Base-by-base conservation (phyloP, 2,888 invertebrate species). In the Drosophila subsilvestris region DNA sequence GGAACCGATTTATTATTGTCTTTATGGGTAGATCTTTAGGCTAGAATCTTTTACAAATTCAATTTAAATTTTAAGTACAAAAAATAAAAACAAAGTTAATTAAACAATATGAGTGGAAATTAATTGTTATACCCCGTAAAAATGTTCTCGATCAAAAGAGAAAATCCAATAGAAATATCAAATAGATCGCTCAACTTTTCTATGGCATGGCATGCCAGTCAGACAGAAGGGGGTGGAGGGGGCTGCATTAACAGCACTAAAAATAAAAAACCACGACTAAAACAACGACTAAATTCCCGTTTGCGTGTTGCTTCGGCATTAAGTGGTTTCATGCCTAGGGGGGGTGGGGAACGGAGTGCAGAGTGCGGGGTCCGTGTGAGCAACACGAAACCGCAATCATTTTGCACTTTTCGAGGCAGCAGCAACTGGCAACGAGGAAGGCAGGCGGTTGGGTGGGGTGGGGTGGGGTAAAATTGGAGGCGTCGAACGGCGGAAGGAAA, bases 321-420 rank as follows among this genome's bases (percentile, higher is more conserved):
- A 87, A 76, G 61, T 65, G 54, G 48, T 29, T 37, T 68, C 22
- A 27, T 44, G 63, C 32, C 27, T 68, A 43, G 32, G 62, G 25
- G 48, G 43, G 29, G 22, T 20, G 20, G 20, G 47, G 37, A 4
- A n/a, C 42, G 25, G 50, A 32, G 17, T 25, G 43, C 10, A n/a
- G 50, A 18, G 51, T 27, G n/a, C 5, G n/a, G 22, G 14, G 22
- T n/a, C 20, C 42, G 50, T n/a, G 12, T 17, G 22, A 49, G 47
- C 47, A 58, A 71, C 88, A 81, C 56, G 80, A 76, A 89, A 76
- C 88, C 88, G 88, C 89, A 89, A 86, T 80, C 80, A 88, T 88
- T 89, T 86, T 78, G 89, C 89, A 86, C 81, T 83, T 83, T 88
- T 77, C 53, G 65, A 58, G 72, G 69, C 66, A 70, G 69, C 66